Evolutionary conservation across 2,888 invertebrate species (phyloP).

Genomic region (Reticulitermes lucifugus): DNA sequence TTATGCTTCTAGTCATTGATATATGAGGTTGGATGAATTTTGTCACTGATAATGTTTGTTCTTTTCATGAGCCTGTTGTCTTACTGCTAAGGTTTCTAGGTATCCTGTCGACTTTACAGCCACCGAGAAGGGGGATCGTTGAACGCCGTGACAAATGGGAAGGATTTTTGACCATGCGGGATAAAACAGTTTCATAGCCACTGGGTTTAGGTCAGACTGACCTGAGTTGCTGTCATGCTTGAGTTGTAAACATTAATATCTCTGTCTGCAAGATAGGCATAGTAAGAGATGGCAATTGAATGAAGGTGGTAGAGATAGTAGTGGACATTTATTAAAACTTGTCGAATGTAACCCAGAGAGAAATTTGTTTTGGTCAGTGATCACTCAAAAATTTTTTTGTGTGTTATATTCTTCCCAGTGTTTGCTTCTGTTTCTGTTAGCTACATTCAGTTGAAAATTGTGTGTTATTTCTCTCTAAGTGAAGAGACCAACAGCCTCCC

Average conservation of each 20-base stretch:
- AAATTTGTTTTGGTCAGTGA: background rate
- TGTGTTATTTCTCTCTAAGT: constrained; percentile 12
- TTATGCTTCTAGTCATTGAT: constrained; percentile 11
- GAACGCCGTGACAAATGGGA: constrained; percentile 52
- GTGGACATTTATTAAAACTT: background rate
- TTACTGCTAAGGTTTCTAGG: constrained; percentile 55
- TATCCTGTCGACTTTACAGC: constrained; percentile 54
- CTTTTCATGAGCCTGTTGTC: constrained; percentile 56
- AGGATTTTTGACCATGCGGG: constrained; percentile 55
- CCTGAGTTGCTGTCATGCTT: constrained; percentile 8
- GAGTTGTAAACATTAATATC: background rate
- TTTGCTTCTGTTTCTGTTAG: constrained; percentile 22
- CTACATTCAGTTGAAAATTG: constrained; percentile 9
- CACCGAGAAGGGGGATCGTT: constrained; percentile 53
- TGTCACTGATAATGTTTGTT: constrained; percentile 52
- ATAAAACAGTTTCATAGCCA: constrained; percentile 53
- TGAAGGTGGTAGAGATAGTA: background rate
- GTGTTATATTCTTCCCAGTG: constrained; percentile 27
- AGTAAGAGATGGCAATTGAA: background rate
- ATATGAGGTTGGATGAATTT: constrained; percentile 39
- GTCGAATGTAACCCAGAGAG: constrained; percentile 15
- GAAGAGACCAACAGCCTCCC: constrained; percentile 16
- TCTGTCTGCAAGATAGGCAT: background rate
- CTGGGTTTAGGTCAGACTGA: constrained; percentile 48
- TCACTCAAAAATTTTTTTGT: background rate